Conservation (phyloP, 2,797 vertebrate genomes). For the Chanos chanos region DNA sequence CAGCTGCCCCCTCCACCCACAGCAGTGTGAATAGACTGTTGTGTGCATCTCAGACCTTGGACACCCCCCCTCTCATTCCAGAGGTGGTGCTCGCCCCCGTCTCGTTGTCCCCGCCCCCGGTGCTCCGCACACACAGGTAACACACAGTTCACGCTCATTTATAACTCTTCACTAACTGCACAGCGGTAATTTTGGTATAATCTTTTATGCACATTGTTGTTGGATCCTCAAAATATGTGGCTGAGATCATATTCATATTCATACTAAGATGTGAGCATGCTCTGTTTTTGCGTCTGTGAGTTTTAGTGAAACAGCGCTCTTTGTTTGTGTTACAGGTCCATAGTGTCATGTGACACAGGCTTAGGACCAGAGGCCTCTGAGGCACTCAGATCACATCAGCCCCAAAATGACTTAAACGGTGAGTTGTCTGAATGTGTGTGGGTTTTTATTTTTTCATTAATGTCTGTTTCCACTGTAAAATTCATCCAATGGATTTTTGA, state of each 20-base stretch:
- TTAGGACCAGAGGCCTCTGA: conserved; percentile 59
- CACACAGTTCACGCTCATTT: too few relatives aligned
- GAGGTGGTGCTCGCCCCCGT: conserved; percentile 59
- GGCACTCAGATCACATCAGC: conserved; percentile 55
- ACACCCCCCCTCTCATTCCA: conserved; percentile 72
- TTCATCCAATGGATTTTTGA: too few relatives aligned
- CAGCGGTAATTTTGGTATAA: too few relatives aligned
- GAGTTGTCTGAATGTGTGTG: conserved; percentile 30
- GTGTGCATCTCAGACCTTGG: conserved; percentile 74
- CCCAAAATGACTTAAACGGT: conserved; percentile 64
- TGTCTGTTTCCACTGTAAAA: too few relatives aligned
- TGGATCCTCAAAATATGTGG: too few relatives aligned
- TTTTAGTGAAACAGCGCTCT: not conserved
- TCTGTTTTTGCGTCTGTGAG: not conserved
- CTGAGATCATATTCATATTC: too few relatives aligned
- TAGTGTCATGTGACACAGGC: conserved; percentile 69
- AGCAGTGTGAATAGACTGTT: conserved; percentile 71
- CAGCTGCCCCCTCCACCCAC: conserved; percentile 33
- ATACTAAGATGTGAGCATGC: not conserved
- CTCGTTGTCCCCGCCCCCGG: conserved; percentile 51
- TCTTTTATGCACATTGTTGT: too few relatives aligned
- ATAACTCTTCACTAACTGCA: too few relatives aligned
- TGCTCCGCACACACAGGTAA: conserved; percentile 70
- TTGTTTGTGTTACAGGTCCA: conserved; percentile 59
- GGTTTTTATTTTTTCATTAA: too few relatives aligned